These are phyloP conservation scores for Hemicentrotus pulcherrimus DNA, from an alignment of 35 echinoderm and acorn worm genomes.

Conservation along the genomic window DNA sequence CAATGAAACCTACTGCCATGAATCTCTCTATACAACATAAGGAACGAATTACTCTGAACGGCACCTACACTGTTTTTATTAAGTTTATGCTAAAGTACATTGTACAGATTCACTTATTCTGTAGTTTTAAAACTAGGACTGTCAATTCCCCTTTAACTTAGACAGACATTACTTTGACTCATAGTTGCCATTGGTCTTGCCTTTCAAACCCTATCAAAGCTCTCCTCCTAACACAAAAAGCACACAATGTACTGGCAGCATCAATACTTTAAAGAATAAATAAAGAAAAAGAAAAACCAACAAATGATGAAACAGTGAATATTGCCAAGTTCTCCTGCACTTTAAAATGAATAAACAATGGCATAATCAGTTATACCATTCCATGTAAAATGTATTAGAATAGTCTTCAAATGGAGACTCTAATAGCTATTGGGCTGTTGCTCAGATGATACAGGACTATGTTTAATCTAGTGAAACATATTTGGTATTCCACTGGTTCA, in stretches of 20 bases:
- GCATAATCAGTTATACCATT: not conserved
- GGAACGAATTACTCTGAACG: too few species aligned
- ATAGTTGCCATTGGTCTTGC: not conserved
- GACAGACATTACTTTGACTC: constrained; percentile 1
- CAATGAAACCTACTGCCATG: too few species aligned
- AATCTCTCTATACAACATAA: too few species aligned
- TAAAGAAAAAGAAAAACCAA: too few species aligned
- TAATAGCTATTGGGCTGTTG: not conserved
- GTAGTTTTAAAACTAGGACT: not conserved
- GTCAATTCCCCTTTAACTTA: not conserved
- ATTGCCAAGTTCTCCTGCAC: not conserved
- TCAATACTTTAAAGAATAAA: too few species aligned
- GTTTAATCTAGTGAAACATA: too few species aligned
- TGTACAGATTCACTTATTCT: not conserved
- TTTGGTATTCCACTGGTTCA: too few species aligned
- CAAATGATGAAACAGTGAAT: not conserved
- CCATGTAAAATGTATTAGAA: not conserved
- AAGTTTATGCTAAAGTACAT: too few species aligned
- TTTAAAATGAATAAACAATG: not conserved
- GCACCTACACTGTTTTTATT: too few species aligned
- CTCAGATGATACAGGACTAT: not conserved
- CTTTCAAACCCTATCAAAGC: not conserved
- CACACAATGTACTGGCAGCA: too few species aligned
- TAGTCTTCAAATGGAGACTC: not conserved
- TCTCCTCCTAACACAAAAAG: too few species aligned